Evolutionary conservation across 2,888 invertebrate species (phyloP).

Genomic region (Theretra japonica): DNA sequence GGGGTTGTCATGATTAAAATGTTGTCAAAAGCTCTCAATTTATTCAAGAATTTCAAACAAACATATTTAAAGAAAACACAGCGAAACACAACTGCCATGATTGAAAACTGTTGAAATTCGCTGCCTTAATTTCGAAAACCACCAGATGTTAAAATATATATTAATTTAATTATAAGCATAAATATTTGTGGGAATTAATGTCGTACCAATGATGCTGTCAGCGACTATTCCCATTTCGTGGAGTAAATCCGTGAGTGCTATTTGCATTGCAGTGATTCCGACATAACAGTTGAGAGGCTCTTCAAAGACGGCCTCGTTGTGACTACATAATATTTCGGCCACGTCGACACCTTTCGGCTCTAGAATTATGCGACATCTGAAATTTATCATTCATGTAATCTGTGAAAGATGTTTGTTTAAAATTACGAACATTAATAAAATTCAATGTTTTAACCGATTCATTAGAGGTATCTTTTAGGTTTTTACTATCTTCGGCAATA

Average conservation of each 20-base stretch:
- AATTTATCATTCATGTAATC: background rate
- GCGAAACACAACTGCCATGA: too few relatives aligned
- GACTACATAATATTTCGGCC: conserved; percentile 84
- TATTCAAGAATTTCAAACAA: too few relatives aligned
- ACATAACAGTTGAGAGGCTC: conserved; percentile 87
- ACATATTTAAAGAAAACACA: too few relatives aligned
- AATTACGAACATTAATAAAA: too few relatives aligned
- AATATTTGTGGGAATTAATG: conserved; percentile 31
- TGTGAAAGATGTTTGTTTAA: background rate
- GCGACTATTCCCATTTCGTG: conserved; percentile 85
- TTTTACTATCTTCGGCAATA: too few relatives aligned
- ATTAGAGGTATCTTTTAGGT: too few relatives aligned
- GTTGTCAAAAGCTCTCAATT: too few relatives aligned
- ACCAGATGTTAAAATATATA: too few relatives aligned
- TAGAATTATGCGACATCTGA: conserved; percentile 82
- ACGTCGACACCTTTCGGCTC: conserved; percentile 86
- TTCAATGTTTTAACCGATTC: too few relatives aligned
- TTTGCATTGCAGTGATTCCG: conserved; percentile 68
- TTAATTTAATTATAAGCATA: background rate
- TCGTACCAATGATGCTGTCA: conserved; percentile 89
- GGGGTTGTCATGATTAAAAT: too few relatives aligned
- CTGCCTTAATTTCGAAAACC: too few relatives aligned
- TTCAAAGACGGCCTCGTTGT: conserved; percentile 85
- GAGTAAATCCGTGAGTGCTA: conserved; percentile 87
- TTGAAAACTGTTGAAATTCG: too few relatives aligned